Evolutionary conservation across 1,140 invertebrate genomes (phyloP).

Genomic region (Euura saliciscinereae): DNA sequence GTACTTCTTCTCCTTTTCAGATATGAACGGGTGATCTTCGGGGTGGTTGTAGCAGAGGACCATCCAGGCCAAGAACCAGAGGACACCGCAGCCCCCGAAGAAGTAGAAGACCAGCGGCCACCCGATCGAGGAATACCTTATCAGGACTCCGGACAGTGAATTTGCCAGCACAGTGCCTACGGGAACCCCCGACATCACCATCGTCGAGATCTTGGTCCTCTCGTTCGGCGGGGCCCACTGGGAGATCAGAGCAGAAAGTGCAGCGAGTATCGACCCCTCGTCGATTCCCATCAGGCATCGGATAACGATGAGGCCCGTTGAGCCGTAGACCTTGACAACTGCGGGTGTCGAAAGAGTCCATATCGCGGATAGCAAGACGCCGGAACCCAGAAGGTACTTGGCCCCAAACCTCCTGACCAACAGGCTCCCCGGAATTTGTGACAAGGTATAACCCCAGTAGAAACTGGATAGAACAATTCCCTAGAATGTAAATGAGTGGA

Average conservation of each 20-base stretch:
- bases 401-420: slow-evolving; percentile 59
- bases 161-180: slow-evolving; percentile 53
- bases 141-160: slow-evolving; percentile 45
- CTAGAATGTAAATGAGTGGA: slow-evolving; percentile 34
- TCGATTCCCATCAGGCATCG: neutral
- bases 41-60: slow-evolving; percentile 63
- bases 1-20: slow-evolving; percentile 62
- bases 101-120: slow-evolving; percentile 25
- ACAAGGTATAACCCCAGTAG: slow-evolving; percentile 57
- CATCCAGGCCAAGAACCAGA: slow-evolving; percentile 29
- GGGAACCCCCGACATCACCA: slow-evolving; percentile 70
- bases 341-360: slow-evolving; percentile 73
- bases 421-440: slow-evolving; percentile 58
- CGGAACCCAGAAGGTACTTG: slow-evolving; percentile 60
- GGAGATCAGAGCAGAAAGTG: slow-evolving; percentile 59
- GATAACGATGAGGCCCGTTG: slow-evolving; percentile 45
- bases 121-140: slow-evolving; percentile 36
- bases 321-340: slow-evolving; percentile 61
- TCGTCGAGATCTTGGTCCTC: slow-evolving; percentile 69
- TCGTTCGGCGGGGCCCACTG: slow-evolving; percentile 73
- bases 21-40: slow-evolving; percentile 67
- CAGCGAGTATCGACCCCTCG: slow-evolving; percentile 32
- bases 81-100: slow-evolving; percentile 33
- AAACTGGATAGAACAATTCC: slow-evolving; percentile 48
- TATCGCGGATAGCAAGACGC: slow-evolving; percentile 61